Percentiles rank a stretch among this genome's conserved stretches.
These are phyloP conservation scores for Nasonia vitripennis DNA, from an alignment of 1,140 invertebrate genomes.

Conservation along the genomic window DNA sequence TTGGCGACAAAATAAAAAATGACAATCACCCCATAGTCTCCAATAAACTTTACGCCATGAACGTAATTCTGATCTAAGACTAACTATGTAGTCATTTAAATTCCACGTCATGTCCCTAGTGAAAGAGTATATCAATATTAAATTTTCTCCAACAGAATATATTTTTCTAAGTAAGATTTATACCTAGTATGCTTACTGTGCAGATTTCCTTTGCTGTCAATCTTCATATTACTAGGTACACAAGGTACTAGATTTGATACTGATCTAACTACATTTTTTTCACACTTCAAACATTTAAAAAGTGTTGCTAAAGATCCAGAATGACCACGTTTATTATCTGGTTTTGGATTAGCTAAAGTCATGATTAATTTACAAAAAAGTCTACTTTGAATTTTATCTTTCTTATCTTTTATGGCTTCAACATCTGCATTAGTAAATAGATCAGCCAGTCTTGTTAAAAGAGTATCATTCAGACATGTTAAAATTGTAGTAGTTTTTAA, in stretches of 20 bases:
- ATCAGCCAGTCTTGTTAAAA: conserved; percentile 84
- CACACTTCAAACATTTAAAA: conserved; percentile 82
- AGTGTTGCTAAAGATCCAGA: conserved; percentile 85
- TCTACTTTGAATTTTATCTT: conserved; percentile 88
- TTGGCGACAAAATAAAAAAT: conserved; percentile 85
- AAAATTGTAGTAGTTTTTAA: conserved; percentile 86
- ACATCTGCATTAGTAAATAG: conserved; percentile 88
- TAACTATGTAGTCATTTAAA: conserved; percentile 86
- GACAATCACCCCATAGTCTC: conserved; percentile 92
- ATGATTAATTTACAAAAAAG: conserved; percentile 89
- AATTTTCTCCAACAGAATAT: conserved; percentile 8
- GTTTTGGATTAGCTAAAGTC: conserved; percentile 81
- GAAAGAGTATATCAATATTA: conserved; percentile 26
- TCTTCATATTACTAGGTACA: conserved; percentile 80
- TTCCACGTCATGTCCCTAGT: conserved; percentile 86
- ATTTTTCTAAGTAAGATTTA: conserved; percentile 58
- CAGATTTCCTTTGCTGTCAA: conserved; percentile 82
- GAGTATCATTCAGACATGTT: conserved; percentile 83
- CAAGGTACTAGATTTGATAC: conserved; percentile 82
- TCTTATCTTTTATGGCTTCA: conserved; percentile 85
- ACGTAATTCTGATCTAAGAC: conserved; percentile 85
- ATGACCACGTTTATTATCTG: conserved; percentile 84
- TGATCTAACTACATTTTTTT: conserved; percentile 77
- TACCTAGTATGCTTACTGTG: conserved; percentile 81
- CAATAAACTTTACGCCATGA: conserved; percentile 95